Percentiles rank a stretch among this genome's conserved stretches.
Evolutionary conservation across 2,888 invertebrate genomes (phyloP).

Genomic region (Agrotis exclamationis): DNA sequence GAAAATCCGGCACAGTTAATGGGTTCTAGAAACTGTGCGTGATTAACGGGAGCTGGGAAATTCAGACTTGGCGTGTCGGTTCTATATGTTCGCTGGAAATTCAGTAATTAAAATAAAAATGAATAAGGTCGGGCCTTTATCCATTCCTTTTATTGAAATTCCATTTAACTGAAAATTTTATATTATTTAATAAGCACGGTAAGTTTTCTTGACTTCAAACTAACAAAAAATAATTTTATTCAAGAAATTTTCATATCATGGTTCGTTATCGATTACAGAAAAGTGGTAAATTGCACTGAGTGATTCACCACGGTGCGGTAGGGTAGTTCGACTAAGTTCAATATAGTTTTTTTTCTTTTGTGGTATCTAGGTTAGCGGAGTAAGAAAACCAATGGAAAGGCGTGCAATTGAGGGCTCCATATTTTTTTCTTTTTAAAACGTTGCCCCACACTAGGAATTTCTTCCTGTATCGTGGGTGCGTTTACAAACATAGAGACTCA

Average conservation of each 20-base stretch:
- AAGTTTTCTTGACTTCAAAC: background rate
- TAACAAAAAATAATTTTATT: slow-evolving; percentile 23
- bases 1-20: slow-evolving; percentile 39
- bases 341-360: slow-evolving; percentile 39
- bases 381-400: slow-evolving; percentile 37
- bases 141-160: too few species aligned
- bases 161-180: background rate
- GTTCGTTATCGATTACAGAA: slow-evolving; percentile 54
- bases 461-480: too few species aligned
- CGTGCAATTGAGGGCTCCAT: slow-evolving; percentile 22
- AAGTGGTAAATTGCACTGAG: slow-evolving; percentile 40
- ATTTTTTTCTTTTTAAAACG: too few species aligned
- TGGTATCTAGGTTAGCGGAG: slow-evolving; percentile 42
- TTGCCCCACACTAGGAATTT: too few species aligned
- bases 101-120: slow-evolving; percentile 19
- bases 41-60: slow-evolving; percentile 35
- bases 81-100: slow-evolving; percentile 21
- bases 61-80: slow-evolving; percentile 12
- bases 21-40: slow-evolving; percentile 31
- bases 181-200: background rate
- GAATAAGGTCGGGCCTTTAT: background rate
- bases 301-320: slow-evolving; percentile 32
- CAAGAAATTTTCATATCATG: slow-evolving; percentile 25
- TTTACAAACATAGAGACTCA: too few species aligned
- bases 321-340: slow-evolving; percentile 22